Evolutionary conservation across 2,113 vertebrate species (phyloP).

Genomic region (Zosterops pallidus): DNA sequence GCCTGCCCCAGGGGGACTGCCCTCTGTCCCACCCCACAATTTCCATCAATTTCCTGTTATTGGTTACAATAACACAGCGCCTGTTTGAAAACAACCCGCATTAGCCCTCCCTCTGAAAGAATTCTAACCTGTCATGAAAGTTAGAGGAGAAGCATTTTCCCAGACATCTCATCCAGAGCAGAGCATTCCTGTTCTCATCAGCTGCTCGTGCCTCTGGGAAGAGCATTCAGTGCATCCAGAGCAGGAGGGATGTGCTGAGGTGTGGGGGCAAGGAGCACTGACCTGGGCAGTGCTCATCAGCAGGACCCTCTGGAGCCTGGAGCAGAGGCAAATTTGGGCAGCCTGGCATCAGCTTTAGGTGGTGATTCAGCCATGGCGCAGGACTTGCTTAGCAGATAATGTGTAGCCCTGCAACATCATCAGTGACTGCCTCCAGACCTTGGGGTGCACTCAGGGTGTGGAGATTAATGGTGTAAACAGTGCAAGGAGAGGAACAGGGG

Average conservation of each 20-base stretch:
- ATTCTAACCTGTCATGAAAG: slow-evolving; percentile 28
- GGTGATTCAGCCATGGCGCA: accelerated
- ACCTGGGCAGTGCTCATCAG: accelerated
- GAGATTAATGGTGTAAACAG: not conserved
- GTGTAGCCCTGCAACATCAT: not conserved
- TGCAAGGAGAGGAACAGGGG: too few species aligned
- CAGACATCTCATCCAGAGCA: not conserved
- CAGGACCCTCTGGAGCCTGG: not conserved
- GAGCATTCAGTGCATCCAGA: accelerated
- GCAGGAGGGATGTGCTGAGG: not conserved
- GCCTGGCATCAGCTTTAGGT: not conserved
- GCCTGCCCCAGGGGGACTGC: not conserved
- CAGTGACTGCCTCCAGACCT: not conserved
- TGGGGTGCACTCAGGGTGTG: not conserved
- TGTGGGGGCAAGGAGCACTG: not conserved
- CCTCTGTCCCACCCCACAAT: not conserved
- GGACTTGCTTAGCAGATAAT: not conserved
- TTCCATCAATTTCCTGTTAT: slow-evolving; percentile 41
- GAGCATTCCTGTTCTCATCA: accelerated
- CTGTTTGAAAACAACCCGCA: not conserved
- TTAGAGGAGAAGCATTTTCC: slow-evolving; percentile 21
- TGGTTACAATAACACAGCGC: not conserved
- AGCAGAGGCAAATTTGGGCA: not conserved
- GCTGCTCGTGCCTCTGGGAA: not conserved
- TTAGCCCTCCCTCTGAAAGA: not conserved